phyloP scores from a whole-genome alignment of 2,888 invertebrate genomes.

The Rhogogaster chlorosoma region DNA sequence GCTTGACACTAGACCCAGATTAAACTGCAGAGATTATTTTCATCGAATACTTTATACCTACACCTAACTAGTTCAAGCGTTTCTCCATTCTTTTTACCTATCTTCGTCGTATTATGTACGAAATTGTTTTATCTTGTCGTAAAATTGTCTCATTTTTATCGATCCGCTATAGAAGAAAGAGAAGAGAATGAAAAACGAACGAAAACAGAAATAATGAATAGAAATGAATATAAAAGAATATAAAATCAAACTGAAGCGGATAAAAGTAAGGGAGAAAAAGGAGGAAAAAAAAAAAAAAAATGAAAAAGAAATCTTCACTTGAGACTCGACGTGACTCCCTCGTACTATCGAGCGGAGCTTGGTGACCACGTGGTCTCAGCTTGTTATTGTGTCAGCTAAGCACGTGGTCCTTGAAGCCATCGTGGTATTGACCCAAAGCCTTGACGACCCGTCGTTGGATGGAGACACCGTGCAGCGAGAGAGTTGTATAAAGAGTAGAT shows the following conservation, averaged over 20 bases:
- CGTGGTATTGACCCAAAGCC: slow-evolving; percentile 55
- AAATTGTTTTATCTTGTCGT: too few relatives aligned
- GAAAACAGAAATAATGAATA: not conserved
- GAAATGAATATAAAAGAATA: too few relatives aligned
- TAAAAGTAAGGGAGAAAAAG: not conserved
- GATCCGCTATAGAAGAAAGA: not conserved
- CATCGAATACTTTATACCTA: not conserved
- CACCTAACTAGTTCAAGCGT: not conserved
- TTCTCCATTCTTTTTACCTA: not conserved
- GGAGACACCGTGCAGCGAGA: slow-evolving; percentile 57
- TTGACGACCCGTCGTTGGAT: slow-evolving; percentile 59
- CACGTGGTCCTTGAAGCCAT: slow-evolving; percentile 53
- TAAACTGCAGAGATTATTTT: not conserved
- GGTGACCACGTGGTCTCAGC: slow-evolving; percentile 54
- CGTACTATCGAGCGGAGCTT: slow-evolving; percentile 56
- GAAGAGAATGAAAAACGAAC: not conserved
- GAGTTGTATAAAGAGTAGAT: too few relatives aligned
- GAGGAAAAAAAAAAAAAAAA: not conserved
- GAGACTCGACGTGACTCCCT: slow-evolving; percentile 34
- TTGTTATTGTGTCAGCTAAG: slow-evolving; percentile 54
- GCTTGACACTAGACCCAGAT: not conserved
- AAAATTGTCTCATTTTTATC: not conserved
- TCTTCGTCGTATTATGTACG: not conserved
- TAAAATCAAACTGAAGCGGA: not conserved
- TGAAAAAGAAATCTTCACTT: not conserved